Base-by-base conservation (phyloP, 2,888 invertebrate genomes). In the Microctonus hyperodae region DNA sequence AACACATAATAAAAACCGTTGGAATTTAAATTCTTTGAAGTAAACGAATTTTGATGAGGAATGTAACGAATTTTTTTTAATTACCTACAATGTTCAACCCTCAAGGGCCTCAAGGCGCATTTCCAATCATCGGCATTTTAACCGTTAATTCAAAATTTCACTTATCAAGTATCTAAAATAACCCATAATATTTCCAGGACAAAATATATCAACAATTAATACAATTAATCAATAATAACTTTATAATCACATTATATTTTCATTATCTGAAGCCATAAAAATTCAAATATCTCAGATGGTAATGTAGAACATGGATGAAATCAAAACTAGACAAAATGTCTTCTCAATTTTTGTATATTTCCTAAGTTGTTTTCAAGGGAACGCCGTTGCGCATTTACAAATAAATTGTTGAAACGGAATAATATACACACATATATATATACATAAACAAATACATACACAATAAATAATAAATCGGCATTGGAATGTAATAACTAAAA, bases 311-410 rank as follows among this genome's bases (percentile, higher is more conserved):
- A 13, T n/a, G n/a, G n/a, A 22, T 23, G 6, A 23, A 37, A 58
- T 63, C 57, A 50, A 35, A 25, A 40, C 40, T 1, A 10, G 9
- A n/a, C 23, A 23, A 16, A 31, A 55, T 4, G 7, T 40, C 50
- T 22, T 23, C 20, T 58, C 25, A 23, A 40, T 13, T 58, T 22
- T 23, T 40, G 10, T n/a, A n/a, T n/a, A n/a, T 22, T 50, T 13
- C 6, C 31, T 22, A 33, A 33, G 11, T 23, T 40, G 48, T 58
- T 56, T 56, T 48, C 11, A 48, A 31, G 57, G 58, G n/a, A n/a
- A n/a, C n/a, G n/a, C n/a, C 67, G 62, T 67, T 40, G 57, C 31
- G 50, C 60, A 58, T 63, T 63, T 51, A 65, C 55, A 69, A 65
- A 68, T 51, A 48, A 31, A 40, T 59, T 44, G 50, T 33, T 28